Evolutionary conservation across 37 sponge, comb jelly and placozoan genomes (phyloP).

Genomic region (Bolinopsis microptera): DNA sequence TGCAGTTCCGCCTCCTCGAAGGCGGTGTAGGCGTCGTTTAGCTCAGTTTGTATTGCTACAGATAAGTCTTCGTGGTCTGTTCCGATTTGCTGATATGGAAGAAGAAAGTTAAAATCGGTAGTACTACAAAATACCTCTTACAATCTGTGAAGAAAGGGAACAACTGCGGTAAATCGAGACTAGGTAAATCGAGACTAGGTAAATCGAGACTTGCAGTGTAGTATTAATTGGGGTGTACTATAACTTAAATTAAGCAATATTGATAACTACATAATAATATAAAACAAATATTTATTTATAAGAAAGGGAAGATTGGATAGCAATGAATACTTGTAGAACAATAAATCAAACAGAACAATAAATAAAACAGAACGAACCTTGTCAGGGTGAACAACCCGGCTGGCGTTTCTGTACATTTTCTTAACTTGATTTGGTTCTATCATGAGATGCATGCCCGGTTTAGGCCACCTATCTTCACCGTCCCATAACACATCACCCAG

Average conservation of each 20-base stretch:
- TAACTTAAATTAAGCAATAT: too few relatives aligned
- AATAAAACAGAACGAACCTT: conserved; percentile 81
- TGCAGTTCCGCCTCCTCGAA: conserved; percentile 78
- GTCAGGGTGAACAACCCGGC: conserved; percentile 93
- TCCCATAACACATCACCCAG: conserved; percentile 93
- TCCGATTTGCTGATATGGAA: conserved; percentile 45
- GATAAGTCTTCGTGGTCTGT: conserved; percentile 80
- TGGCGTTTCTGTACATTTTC: conserved; percentile 86
- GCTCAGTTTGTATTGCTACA: conserved; percentile 88
- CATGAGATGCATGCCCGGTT: conserved; percentile 87
- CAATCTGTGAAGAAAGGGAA: not conserved
- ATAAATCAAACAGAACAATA: too few relatives aligned
- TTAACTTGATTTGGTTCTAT: conserved; percentile 85
- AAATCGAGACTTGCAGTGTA: not conserved
- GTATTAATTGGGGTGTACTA: too few relatives aligned
- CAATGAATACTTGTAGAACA: too few relatives aligned
- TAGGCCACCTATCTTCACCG: conserved; percentile 81
- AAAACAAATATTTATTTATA: too few relatives aligned
- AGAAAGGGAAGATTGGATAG: too few relatives aligned
- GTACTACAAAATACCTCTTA: too few relatives aligned
- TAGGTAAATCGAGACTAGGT: not conserved
- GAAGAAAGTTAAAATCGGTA: too few relatives aligned
- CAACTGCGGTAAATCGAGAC: not conserved
- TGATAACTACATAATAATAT: too few relatives aligned
- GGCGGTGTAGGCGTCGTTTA: conserved; percentile 86